phyloP scores from a whole-genome alignment of 2,113 vertebrate species.

The Scortum barcoo region DNA sequence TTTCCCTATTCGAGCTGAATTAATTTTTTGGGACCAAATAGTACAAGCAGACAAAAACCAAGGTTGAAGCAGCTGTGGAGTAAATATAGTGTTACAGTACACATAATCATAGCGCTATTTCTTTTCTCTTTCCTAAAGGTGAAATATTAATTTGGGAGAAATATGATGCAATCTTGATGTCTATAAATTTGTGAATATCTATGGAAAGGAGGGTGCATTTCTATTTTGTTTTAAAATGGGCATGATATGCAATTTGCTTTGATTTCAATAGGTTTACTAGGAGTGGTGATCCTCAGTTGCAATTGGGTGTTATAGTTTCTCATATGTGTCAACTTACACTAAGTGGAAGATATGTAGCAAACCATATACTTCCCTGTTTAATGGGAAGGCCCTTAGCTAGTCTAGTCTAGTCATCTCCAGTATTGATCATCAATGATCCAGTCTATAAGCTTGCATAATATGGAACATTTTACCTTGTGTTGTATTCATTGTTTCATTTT shows the following conservation, averaged over 20 bases:
- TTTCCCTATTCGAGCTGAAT: not conserved
- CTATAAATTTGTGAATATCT: conserved; percentile 47
- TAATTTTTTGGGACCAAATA: conserved; percentile 51
- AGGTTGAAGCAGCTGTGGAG: conserved; percentile 1
- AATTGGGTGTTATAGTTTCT: conserved; percentile 46
- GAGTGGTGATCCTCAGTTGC: conserved; percentile 32
- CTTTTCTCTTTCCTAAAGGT: conserved; percentile 25
- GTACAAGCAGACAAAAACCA: not conserved
- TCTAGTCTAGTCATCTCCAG: conserved; percentile 48
- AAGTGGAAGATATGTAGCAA: conserved; percentile 69
- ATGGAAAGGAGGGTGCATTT: conserved; percentile 37
- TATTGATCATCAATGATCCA: conserved; percentile 45
- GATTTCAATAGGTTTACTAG: conserved; percentile 37
- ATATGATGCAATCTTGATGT: conserved; percentile 39
- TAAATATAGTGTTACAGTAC: conserved; percentile 21
- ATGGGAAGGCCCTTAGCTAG: conserved; percentile 43
- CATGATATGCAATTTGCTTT: conserved; percentile 52
- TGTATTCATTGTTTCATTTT: conserved; percentile 58
- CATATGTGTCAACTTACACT: conserved; percentile 50
- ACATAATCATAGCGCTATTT: conserved; percentile 9
- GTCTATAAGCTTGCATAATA: conserved; percentile 41
- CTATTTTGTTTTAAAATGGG: conserved; percentile 40
- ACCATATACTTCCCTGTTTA: conserved; percentile 45
- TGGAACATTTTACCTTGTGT: conserved; percentile 54
- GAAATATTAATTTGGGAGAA: conserved; percentile 22